Conservation (phyloP, 2,888 invertebrate species). For the Xanthia icteritia region DNA sequence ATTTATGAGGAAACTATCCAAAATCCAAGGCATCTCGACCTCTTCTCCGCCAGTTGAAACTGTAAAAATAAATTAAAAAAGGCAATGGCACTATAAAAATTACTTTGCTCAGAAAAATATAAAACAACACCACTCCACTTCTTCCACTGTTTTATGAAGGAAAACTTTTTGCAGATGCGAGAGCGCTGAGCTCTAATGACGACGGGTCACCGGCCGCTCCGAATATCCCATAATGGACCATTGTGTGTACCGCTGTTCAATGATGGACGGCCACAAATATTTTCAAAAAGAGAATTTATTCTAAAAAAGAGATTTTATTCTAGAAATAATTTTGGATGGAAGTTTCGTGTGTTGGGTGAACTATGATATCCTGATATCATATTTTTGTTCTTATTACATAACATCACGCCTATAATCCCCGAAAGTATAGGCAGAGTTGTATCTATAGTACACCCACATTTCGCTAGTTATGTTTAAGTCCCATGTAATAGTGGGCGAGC, state of each 20-base stretch:
- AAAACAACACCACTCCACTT: slow-evolving; percentile 61
- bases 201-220: slow-evolving; percentile 71
- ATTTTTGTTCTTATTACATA: not conserved
- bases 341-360: not conserved
- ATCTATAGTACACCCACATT: too few species aligned
- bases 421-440: too few species aligned
- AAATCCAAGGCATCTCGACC: not conserved
- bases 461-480: too few species aligned
- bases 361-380: not conserved
- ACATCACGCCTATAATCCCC: too few species aligned
- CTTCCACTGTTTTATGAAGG: slow-evolving; percentile 66
- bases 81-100: not conserved
- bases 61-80: not conserved
- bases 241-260: slow-evolving; percentile 65
- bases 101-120: not conserved
- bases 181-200: slow-evolving; percentile 75
- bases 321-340: slow-evolving; percentile 9
- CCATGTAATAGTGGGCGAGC: too few species aligned
- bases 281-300: slow-evolving; percentile 50
- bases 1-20: not conserved
- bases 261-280: slow-evolving; percentile 63
- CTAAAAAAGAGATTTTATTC: slow-evolving; percentile 45
- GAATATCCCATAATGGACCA: slow-evolving; percentile 74
- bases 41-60: not conserved
- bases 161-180: slow-evolving; percentile 78